phyloP scores from a whole-genome alignment of 1,140 invertebrate species.

The Planococcus citri region DNA sequence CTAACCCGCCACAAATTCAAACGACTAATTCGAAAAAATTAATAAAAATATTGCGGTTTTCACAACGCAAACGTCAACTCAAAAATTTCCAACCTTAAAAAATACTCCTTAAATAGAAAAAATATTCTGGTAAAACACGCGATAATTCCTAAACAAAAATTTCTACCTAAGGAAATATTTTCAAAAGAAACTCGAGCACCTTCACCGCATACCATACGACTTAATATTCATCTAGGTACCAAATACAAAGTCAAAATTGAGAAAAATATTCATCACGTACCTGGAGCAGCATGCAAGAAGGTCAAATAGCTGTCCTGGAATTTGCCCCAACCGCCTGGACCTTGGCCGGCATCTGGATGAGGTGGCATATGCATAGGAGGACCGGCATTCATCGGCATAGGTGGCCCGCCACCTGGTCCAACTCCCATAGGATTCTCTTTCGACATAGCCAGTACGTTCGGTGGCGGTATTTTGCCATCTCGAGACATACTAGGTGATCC shows the following conservation, averaged over 20 bases:
- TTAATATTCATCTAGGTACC: no score
- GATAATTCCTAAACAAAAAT: no score
- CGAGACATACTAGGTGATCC: conserved; percentile 39
- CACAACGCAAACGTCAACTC: neutral
- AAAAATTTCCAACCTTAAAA: neutral
- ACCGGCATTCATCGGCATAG: conserved; percentile 24
- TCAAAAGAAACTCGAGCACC: neutral
- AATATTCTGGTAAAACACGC: no score
- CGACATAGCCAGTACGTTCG: conserved; percentile 22
- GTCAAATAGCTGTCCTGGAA: conserved; percentile 57
- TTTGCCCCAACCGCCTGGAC: conserved; percentile 31
- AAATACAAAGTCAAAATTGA: no score
- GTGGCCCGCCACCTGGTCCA: conserved; percentile 13
- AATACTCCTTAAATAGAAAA: neutral
- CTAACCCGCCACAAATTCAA: no score
- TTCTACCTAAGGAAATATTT: neutral
- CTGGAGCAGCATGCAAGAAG: conserved; percentile 48
- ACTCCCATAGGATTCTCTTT: no score
- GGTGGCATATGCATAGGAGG: conserved; percentile 32
- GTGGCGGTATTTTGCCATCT: conserved; percentile 35
- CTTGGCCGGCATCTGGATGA: conserved; percentile 21
- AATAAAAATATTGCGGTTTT: neutral
- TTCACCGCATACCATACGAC: neutral
- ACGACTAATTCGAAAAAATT: no score
- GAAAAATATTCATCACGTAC: no score